phyloP scores from a whole-genome alignment of 2,113 vertebrate species.

The Oreochromis aureus region DNA sequence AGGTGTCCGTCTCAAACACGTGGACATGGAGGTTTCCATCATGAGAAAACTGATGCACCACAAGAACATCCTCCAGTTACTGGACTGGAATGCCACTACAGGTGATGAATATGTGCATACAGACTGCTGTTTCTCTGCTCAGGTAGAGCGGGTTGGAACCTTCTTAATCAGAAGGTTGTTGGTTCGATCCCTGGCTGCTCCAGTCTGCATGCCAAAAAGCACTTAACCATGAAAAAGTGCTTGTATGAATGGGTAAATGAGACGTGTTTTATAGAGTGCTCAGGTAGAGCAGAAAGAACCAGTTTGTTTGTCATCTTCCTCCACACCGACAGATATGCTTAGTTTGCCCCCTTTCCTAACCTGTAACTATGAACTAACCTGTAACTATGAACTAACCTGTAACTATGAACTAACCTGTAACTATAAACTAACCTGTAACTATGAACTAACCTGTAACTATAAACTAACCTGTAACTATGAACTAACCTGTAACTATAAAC shows the following conservation, averaged over 20 bases:
- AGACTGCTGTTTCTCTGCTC: neutral
- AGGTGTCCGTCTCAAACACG: slow-evolving; percentile 59
- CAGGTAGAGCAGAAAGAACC: neutral
- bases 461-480: too few species aligned
- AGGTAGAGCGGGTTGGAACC: neutral
- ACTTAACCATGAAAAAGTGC: neutral
- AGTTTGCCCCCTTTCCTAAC: neutral
- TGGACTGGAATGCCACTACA: slow-evolving; percentile 69
- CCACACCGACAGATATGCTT: neutral
- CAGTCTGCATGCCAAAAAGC: neutral
- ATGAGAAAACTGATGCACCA: slow-evolving; percentile 74
- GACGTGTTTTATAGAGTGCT: neutral
- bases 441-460: too few species aligned
- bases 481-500: too few species aligned
- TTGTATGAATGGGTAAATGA: rapidly evolving
- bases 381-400: too few species aligned
- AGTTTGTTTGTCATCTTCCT: neutral
- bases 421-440: too few species aligned
- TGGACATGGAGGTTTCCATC: slow-evolving; percentile 65
- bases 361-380: too few species aligned
- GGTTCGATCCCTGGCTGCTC: neutral
- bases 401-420: too few species aligned
- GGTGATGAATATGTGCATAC: slow-evolving; percentile 33
- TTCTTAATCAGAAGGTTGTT: neutral
- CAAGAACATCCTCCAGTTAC: slow-evolving; percentile 72